Evolutionary conservation across 2,797 vertebrate genomes (phyloP), one percentile per base, ranked within the genome.

Genomic region (Acrossocheilus wenchowensis): DNA sequence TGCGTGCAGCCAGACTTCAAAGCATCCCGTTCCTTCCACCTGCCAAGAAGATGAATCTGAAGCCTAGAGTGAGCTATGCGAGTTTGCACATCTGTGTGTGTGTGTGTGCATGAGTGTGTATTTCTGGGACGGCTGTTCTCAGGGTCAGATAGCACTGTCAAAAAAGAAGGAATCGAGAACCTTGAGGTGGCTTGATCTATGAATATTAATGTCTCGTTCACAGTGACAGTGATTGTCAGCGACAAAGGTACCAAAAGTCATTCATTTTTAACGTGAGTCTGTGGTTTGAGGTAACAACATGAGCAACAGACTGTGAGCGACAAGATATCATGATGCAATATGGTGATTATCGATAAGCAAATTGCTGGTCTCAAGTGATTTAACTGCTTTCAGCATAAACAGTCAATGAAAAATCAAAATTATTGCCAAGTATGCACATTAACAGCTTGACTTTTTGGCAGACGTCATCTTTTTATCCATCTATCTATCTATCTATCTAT

Each of bases 51-150:
- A 81, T 81, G 30, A 81, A 85, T 73, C 66, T 14, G 17, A 73
- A 73, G 84, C 36, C 66, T 36, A 78, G 48, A 71, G 64, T 50
- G 9, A 84, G 60, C 73, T 36, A 64, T 15, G 21, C 4, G 9
- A 84, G 83, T 79, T 69, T 85, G 36, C 62, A 78, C 34, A 78
- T 85, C 64, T 78, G 54, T 73, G 41, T 71, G 80, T 34, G 80
- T 45, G 62, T 68, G 45, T 66, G 82, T 36, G 57, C 21, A 4
- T 23, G 17, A 14, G 36, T 66, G 43, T 23, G 71, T 50, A 68
- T 81, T 68, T 81, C 26, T 68, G 62, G 21, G 12, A 57, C 2
- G 50, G 26, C 78, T 45, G 41, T 48, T 81, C 64, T 81, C 21
- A 6, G 80, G 30, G 80, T 81, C 64, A 83, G 81, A 73, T 60